A percentile compares a stretch with the other conserved stretches of the same genome.
phyloP scores from a whole-genome alignment of 53 echinoderm and acorn worm species.

The Mesocentrotus franciscanus region DNA sequence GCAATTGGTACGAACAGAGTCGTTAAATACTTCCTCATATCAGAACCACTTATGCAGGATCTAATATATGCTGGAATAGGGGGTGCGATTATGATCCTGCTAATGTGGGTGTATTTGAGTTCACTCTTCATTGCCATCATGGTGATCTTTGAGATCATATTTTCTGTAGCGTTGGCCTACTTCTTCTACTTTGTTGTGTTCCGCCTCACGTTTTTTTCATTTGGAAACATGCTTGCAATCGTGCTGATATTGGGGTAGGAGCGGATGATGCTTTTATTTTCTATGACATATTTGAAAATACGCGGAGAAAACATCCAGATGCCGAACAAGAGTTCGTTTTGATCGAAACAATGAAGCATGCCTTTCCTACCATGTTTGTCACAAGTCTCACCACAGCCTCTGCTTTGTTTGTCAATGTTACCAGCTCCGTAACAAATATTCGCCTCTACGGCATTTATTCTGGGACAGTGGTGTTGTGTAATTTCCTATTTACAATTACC shows the following conservation, averaged over 20 bases:
- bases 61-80: constrained; percentile 66
- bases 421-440: constrained; percentile 71
- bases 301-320: constrained; percentile 27
- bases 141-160: constrained; percentile 64
- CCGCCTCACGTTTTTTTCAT: constrained; percentile 74
- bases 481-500: constrained; percentile 83
- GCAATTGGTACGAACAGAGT: constrained; percentile 64
- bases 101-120: constrained; percentile 79
- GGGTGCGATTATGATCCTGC: constrained; percentile 51
- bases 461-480: constrained; percentile 68
- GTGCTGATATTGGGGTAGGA: constrained; percentile 79
- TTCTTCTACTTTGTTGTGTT: constrained; percentile 78
- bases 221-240: constrained; percentile 67
- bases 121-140: constrained; percentile 77
- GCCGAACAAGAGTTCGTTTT: constrained; percentile 24
- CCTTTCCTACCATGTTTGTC: constrained; percentile 80
- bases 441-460: constrained; percentile 78
- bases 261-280: constrained; percentile 89
- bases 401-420: constrained; percentile 68
- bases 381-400: constrained; percentile 85
- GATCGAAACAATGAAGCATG: constrained; percentile 74
- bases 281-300: constrained; percentile 77
- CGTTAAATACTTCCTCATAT: constrained; percentile 69
- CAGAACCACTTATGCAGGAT: constrained; percentile 67
- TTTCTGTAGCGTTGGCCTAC: constrained; percentile 73